Base-by-base conservation (phyloP, 2,888 invertebrate genomes). In the Hypselothyrea guttata region DNA sequence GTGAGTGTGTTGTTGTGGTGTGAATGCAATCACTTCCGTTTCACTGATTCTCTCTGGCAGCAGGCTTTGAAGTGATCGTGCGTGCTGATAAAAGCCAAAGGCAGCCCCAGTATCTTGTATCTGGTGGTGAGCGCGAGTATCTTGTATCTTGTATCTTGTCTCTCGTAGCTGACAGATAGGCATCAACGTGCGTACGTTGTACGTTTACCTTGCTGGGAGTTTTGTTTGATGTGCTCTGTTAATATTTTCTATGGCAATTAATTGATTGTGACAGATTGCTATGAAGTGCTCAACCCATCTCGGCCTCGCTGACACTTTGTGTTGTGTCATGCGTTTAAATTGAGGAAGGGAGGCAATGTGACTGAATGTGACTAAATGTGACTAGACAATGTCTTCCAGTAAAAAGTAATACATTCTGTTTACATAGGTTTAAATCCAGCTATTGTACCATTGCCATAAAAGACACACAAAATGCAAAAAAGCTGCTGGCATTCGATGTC, bases 231-330 rank as follows among this genome's bases (percentile, higher is more conserved):
- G 76, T 73, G 75, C 60, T 58, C 72, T 51, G 79, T 70, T 83
- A 70, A 83, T 83, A 70, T 69, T 83, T 75, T 79, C 79, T 79
- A 63, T 64, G 73, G 82, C 82, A 77, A 79, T 84, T 79, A 79
- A 79, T 84, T 81, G 82, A 84, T 84, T 79, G 84, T 79, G 79
- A 84, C 82, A 79, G 84, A 84, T 84, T 78, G 83, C 79, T 65
- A 70, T 72, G 76, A 78, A 78, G 62, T 71, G 57, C 40, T 46
- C 55, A 47, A 8, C 27, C 42, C 31, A 40, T 48, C 45, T 45
- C 11, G 48, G 53, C 46, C 47, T 57, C 61, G 68, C 76, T 81
- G 84, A 74, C 84, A 84, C 71, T 84, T 76, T 68, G 77, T 84
- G 77, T 84, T 61, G 75, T 75, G 75, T 77, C 77, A 77, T 75